A percentile compares a stretch with the other conserved stretches of the same genome.
Conservation (phyloP, 2,888 invertebrate genomes). For the Syrista parreyssii region DNA sequence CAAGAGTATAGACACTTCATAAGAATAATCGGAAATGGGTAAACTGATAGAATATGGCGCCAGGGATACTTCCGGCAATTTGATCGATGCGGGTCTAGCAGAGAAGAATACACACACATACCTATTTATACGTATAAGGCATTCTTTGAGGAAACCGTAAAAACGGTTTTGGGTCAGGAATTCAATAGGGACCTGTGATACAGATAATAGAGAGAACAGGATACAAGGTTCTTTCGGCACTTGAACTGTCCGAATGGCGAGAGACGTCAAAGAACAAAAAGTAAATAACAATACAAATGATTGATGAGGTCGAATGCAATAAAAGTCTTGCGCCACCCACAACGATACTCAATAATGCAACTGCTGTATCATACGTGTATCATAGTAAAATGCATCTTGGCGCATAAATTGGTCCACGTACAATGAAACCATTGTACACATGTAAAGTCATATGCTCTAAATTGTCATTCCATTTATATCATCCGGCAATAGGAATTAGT, state of each 20-base stretch:
- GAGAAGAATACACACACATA: background rate
- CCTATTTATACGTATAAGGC: background rate
- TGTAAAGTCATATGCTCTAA: background rate
- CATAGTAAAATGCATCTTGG: background rate
- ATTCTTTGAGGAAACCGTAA: background rate
- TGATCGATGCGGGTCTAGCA: background rate
- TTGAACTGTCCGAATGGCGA: background rate
- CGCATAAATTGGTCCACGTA: background rate
- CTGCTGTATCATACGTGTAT: background rate
- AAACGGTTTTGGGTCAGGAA: background rate
- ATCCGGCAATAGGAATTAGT: background rate
- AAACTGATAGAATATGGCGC: background rate
- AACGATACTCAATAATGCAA: background rate
- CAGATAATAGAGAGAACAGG: background rate
- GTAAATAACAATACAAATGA: background rate
- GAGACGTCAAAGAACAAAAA: background rate
- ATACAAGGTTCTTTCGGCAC: background rate
- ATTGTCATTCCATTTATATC: background rate
- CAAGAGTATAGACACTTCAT: background rate
- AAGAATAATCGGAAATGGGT: background rate
- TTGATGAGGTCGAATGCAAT: background rate
- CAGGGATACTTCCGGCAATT: background rate
- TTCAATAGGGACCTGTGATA: background rate
- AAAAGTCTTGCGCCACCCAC: background rate
- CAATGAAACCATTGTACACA: background rate